Evolutionary conservation across 2,888 invertebrate genomes (phyloP).

Genomic region (Argyresthia goedartella): DNA sequence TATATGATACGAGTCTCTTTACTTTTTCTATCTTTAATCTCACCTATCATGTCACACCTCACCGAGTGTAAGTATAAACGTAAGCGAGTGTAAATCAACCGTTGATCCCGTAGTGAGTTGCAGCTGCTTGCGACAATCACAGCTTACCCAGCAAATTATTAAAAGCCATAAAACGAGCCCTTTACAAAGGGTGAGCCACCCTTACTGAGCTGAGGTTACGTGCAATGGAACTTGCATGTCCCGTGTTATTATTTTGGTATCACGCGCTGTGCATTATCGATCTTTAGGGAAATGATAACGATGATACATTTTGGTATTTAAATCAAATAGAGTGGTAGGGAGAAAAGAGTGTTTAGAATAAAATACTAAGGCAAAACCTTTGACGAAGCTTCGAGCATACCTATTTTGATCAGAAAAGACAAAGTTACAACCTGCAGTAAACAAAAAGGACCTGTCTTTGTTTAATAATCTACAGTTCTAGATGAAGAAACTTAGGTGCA

Average conservation of each 20-base stretch:
- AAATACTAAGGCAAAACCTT: neutral
- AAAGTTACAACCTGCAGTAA: too few species aligned
- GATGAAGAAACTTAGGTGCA: too few species aligned
- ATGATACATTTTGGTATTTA: neutral
- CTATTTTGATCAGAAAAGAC: too few species aligned
- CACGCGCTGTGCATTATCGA: constrained; percentile 42
- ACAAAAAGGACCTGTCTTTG: too few species aligned
- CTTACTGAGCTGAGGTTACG: constrained; percentile 33
- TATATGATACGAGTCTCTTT: too few species aligned
- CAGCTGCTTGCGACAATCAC: constrained; percentile 65
- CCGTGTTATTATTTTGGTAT: constrained; percentile 52
- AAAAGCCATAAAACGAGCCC: constrained; percentile 69
- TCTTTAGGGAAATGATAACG: constrained; percentile 17
- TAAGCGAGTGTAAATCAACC: constrained; percentile 13
- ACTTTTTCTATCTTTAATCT: too few species aligned
- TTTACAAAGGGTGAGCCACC: constrained; percentile 60
- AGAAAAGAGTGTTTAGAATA: neutral
- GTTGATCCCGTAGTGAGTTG: constrained; percentile 47
- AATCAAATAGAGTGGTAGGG: neutral
- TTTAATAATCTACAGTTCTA: too few species aligned
- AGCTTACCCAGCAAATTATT: constrained; percentile 65
- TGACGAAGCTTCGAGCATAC: too few species aligned
- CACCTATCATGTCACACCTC: neutral
- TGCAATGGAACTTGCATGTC: constrained; percentile 49
- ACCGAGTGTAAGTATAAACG: too few species aligned